These are phyloP conservation scores for Porites rus DNA, from an alignment of 92 coral and sea anemone species.

Conservation along the genomic window DNA sequence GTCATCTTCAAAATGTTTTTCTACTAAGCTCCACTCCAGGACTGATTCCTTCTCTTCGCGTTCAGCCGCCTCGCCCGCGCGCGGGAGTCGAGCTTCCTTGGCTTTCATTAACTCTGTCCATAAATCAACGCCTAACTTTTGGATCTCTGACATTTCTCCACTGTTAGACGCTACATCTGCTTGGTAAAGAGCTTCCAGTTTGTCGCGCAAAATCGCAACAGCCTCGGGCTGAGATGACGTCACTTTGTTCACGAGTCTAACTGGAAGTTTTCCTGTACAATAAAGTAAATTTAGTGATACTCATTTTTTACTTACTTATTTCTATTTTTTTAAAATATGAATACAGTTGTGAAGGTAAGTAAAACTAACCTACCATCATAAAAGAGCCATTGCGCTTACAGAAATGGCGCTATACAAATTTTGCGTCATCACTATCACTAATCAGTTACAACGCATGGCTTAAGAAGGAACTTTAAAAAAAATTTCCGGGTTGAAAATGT, in stretches of 20 bases:
- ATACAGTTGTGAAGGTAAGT: background rate
- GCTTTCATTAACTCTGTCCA: constrained; percentile 75
- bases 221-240: constrained; percentile 93
- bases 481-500: too few species aligned
- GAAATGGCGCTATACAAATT: too few species aligned
- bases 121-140: constrained; percentile 58
- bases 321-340: too few species aligned
- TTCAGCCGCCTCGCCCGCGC: constrained; percentile 17
- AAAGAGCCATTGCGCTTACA: background rate
- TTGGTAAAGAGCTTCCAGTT: constrained; percentile 77
- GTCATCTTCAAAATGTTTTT: constrained; percentile 1
- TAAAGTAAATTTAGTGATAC: background rate
- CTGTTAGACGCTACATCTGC: constrained; percentile 68
- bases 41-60: constrained; percentile 30
- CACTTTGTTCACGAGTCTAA: constrained; percentile 87
- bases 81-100: constrained; percentile 42
- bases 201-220: constrained; percentile 76
- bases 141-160: constrained; percentile 53
- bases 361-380: background rate
- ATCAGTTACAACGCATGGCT: too few species aligned
- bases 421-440: too few species aligned
- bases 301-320: too few species aligned
- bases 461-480: too few species aligned
- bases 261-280: constrained; percentile 85
- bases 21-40: constrained; percentile 32